Percentiles rank a stretch among this genome's conserved stretches.
Conservation (phyloP, 2,113 vertebrate genomes). For the Elephantulus edwardii region DNA sequence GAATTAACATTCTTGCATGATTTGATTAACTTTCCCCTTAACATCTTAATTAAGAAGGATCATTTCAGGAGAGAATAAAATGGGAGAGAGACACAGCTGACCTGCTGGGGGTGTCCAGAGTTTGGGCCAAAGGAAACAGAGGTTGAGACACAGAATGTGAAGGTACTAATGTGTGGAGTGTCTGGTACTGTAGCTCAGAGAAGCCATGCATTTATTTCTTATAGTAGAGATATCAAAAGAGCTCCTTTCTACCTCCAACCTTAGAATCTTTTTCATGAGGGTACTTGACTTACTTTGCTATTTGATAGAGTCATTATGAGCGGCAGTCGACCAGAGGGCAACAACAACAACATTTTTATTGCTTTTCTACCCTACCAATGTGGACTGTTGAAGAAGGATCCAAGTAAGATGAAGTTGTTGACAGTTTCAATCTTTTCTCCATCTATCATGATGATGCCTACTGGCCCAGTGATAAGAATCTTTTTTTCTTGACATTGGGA, state of each 20-base stretch:
- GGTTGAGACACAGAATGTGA: neutral
- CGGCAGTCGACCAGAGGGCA: no score
- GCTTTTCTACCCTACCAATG: no score
- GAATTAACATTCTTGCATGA: neutral
- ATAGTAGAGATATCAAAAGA: neutral
- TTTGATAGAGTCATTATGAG: no score
- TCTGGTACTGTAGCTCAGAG: neutral
- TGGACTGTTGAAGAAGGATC: no score
- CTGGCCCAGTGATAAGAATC: no score
- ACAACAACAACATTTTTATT: neutral
- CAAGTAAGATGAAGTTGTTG: no score
- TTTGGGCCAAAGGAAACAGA: neutral
- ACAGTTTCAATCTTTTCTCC: no score
- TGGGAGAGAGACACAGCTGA: neutral
- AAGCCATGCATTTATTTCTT: neutral
- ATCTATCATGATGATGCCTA: no score
- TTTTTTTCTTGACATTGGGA: no score
- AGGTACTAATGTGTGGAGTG: neutral
- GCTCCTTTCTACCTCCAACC: neutral
- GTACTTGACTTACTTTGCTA: neutral
- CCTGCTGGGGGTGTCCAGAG: neutral
- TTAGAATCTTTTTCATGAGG: rapidly evolving
- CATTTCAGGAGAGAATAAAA: neutral
- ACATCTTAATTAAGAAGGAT: neutral
- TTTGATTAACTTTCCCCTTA: neutral